Evolutionary conservation across 2,888 invertebrate species (phyloP), one percentile per base, ranked within the genome.

Genomic region (Xiphydria camelus): DNA sequence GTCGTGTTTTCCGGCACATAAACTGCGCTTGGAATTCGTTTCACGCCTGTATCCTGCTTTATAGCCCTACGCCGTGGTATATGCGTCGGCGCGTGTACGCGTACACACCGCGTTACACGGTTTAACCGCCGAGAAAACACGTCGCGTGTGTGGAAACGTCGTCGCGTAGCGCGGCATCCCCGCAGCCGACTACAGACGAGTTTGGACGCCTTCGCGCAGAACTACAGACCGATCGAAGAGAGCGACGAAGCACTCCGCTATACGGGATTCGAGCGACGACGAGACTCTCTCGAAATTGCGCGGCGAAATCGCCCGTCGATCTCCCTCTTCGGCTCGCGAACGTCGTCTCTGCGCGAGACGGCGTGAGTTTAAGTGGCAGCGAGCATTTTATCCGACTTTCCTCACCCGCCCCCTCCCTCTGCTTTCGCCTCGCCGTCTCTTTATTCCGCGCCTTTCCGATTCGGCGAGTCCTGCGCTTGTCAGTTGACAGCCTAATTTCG

Each of bases 1-100:
- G 25, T 45, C 48, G 48, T 37, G 44, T 47, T 47, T 47, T 47
- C 47, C 47, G 47, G 45, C 35, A 47, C 47, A 48, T 48, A 48
- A 48, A 48, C 36, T 41, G 41, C 20, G 45, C 36, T 41, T 33
- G 45, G 48, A 48, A 48, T 48, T 48, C 41, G 36, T 45, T 48
- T 45, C 48, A 45, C 48, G 48, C 48, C 48, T 48, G 41, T 48
- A 48, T 48, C 45, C 23, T 41, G 45, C 45, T 41, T 45, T 45
- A 41, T 36, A 36, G 34, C 37, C 23, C 19, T 19, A 21, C 26
- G 29, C 6, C 26, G 10, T 35, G 14, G 32, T 31, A 39, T 41
- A 37, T 41, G n/a, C n/a, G n/a, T n/a, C n/a, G n/a, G n/a, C n/a
- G n/a, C n/a, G n/a, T n/a, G n/a, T 37, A 22, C 25, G 19, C 10